Conservation (phyloP, 2,113 vertebrate species). For the Mirza zaza region DNA sequence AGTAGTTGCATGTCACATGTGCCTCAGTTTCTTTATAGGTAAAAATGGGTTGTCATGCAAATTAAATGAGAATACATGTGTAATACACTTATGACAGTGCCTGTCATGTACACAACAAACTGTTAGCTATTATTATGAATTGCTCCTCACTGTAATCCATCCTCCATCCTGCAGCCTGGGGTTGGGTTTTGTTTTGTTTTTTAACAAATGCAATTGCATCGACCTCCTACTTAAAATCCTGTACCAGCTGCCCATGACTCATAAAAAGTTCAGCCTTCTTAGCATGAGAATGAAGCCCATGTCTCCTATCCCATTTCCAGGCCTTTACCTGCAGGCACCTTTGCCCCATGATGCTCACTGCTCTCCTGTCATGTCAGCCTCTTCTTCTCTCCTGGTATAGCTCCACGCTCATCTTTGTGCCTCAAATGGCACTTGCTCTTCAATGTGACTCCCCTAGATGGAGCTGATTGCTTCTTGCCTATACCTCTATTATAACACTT, state of each 20-base stretch:
- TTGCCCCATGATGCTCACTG: accelerated
- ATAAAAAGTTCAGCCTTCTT: neutral
- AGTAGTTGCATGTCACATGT: neutral
- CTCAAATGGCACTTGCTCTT: constrained; percentile 10
- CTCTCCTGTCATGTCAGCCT: neutral
- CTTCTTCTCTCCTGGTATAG: neutral
- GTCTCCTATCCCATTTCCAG: neutral
- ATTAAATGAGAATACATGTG: neutral
- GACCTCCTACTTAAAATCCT: neutral
- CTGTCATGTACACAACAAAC: neutral
- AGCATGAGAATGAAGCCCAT: neutral
- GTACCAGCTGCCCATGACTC: neutral
- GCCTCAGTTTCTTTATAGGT: neutral
- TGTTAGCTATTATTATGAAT: neutral
- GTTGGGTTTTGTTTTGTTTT: neutral
- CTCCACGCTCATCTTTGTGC: neutral
- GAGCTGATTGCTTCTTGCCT: neutral
- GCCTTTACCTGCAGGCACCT: neutral
- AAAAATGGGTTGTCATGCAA: neutral
- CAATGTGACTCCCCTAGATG: neutral
- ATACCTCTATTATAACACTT: neutral
- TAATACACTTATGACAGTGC: neutral
- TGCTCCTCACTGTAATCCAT: neutral
- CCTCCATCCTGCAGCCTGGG: neutral
- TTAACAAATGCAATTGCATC: neutral